These are phyloP conservation scores for Corythaeola cristata DNA, from an alignment of 2,113 vertebrate species.

Conservation along the genomic window DNA sequence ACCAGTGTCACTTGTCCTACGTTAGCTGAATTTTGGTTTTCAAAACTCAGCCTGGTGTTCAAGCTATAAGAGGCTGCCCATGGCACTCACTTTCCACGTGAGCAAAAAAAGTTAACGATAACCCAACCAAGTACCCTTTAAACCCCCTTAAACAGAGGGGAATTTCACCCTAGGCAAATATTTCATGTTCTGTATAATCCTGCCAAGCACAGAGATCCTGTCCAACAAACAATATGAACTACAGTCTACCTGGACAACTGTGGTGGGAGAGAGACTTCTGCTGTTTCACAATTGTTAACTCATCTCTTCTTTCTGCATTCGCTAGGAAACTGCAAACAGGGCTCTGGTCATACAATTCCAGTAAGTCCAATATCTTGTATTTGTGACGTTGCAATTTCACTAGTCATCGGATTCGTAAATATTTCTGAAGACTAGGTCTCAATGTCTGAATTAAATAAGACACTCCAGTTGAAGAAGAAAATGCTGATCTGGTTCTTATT, in stretches of 20 bases:
- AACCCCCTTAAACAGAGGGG: slow-evolving; percentile 10
- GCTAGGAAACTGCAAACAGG: background rate
- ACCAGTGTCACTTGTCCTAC: background rate
- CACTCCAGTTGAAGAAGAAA: background rate
- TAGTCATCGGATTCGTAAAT: background rate
- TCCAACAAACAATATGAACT: background rate
- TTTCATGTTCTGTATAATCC: background rate
- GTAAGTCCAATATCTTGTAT: background rate
- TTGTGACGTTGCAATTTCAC: background rate
- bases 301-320: background rate
- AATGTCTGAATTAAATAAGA: background rate
- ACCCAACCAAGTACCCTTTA: slow-evolving; percentile 11
- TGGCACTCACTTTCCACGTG: background rate
- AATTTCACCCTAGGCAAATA: slow-evolving; percentile 17
- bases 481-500: background rate
- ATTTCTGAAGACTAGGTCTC: background rate
- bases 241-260: background rate
- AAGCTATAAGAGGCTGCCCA: background rate
- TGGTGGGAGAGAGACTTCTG: background rate
- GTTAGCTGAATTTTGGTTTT: background rate
- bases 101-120: slow-evolving; percentile 27
- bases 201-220: background rate
- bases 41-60: background rate
- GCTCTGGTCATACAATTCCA: background rate
- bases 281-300: background rate